phyloP scores from a whole-genome alignment of 2,888 invertebrate species.

The Drepana falcataria region DNA sequence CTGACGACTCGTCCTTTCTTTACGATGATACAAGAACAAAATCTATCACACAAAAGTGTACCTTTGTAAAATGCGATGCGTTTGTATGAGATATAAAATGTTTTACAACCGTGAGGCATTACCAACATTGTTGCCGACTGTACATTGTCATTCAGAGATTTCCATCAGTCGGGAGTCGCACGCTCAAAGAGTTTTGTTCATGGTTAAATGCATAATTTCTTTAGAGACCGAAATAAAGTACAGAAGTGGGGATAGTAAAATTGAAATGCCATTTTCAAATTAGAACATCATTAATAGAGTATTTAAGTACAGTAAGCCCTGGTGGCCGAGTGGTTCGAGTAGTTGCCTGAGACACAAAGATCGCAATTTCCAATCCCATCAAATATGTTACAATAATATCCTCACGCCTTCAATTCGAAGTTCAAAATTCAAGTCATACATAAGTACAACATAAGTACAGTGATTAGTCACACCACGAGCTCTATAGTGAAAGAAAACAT shows the following conservation, averaged over 20 bases:
- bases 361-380: no score
- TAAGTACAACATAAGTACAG: no score
- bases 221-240: not conserved
- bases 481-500: no score
- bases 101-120: slow-evolving; percentile 13
- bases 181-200: slow-evolving; percentile 17
- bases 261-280: not conserved
- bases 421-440: no score
- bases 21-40: not conserved
- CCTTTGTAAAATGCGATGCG: slow-evolving; percentile 1
- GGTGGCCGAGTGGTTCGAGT: no score
- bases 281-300: no score
- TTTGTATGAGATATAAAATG: slow-evolving; percentile 8
- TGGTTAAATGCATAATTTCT: slow-evolving; percentile 12
- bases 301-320: no score
- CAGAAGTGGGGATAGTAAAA: not conserved
- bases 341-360: no score
- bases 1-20: not conserved
- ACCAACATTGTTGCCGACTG: slow-evolving; percentile 6
- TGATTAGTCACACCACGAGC: no score
- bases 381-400: no score
- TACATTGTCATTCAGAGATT: slow-evolving; percentile 11
- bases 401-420: no score
- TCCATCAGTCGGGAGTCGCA: slow-evolving; percentile 19
- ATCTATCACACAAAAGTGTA: not conserved